Evolutionary conservation across 2,888 invertebrate species (phyloP), one percentile per base, ranked within the genome.

Genomic region (Nomada flava): DNA sequence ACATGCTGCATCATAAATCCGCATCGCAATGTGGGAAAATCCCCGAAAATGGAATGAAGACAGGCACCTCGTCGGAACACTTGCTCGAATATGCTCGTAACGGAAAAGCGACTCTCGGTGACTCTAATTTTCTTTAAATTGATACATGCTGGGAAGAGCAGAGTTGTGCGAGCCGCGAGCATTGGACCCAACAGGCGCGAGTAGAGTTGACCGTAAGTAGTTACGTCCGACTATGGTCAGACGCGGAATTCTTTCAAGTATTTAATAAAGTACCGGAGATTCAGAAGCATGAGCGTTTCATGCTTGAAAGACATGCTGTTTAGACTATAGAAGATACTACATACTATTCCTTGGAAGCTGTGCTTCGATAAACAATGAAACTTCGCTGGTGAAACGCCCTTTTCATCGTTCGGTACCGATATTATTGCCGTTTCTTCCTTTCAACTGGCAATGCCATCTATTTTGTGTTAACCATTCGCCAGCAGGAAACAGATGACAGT

Each of bases 401-500:
- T 50, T 36, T 15, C 59, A 52, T 9, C 15, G 65, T 20, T 29
- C 47, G 70, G 63, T 23, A 42, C 20, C 60, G 52, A 50, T 44
- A 47, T 57, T 29, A 50, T 42, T 59, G 42, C 26, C 50, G 57
- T 47, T 72, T 69, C 72, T 64, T 72, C 64, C 50, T 42, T 50
- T 53, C 26, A 23, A 5, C 20, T 15, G 20, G 50, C 36, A 23
- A 15, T 42, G 2, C 57, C 64, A 79, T 69, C 70, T 44, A 18
- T 76, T 76, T 44, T 11, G 57, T 36, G 70, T 69, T 76, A 44
- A 50, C 36, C 29, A 13, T 23, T 59, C 69, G 57, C 50, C 69
- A 20, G 53, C 2, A 53, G 64, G 42, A 57, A 44, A 65, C 55
- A 60, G 59, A 70, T 59, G 59, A 7, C n/a, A 10, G 50, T 23